Evolutionary conservation across 2,888 invertebrate genomes (phyloP).

Genomic region (Smittia aterrima): DNA sequence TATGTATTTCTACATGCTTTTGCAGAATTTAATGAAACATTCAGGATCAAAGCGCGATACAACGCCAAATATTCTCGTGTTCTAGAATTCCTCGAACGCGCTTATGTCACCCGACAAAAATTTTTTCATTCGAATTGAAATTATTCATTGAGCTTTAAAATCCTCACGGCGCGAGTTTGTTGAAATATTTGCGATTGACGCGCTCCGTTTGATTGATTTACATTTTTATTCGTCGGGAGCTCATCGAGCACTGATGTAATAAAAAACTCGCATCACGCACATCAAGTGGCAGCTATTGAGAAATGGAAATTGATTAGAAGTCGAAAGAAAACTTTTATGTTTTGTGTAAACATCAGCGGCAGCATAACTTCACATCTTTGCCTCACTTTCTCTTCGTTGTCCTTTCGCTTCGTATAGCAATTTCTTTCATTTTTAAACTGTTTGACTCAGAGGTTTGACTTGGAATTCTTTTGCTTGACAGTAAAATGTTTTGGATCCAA

Average conservation of each 20-base stretch:
- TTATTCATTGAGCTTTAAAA: too few relatives aligned
- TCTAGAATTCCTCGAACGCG: too few relatives aligned
- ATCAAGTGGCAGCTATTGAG: background rate
- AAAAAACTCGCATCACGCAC: slow-evolving; percentile 3
- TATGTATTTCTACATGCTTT: too few relatives aligned
- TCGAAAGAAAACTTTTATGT: background rate
- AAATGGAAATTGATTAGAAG: slow-evolving; percentile 9
- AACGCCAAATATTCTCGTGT: too few relatives aligned
- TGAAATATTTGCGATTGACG: background rate
- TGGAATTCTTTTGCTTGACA: too few relatives aligned
- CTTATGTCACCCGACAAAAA: too few relatives aligned
- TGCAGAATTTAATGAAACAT: too few relatives aligned
- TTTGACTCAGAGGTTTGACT: too few relatives aligned
- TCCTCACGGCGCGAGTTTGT: background rate
- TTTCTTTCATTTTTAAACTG: background rate
- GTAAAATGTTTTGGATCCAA: too few relatives aligned
- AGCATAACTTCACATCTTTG: background rate
- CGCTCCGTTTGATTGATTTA: background rate
- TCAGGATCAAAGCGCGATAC: too few relatives aligned
- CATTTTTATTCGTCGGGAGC: too few relatives aligned
- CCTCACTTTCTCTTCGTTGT: background rate
- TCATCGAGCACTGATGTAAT: background rate
- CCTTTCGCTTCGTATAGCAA: background rate
- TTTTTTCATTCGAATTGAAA: too few relatives aligned
- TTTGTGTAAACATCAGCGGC: background rate